phyloP scores from a whole-genome alignment of 2,113 vertebrate genomes.

The Cyprinodon brontotheroides region DNA sequence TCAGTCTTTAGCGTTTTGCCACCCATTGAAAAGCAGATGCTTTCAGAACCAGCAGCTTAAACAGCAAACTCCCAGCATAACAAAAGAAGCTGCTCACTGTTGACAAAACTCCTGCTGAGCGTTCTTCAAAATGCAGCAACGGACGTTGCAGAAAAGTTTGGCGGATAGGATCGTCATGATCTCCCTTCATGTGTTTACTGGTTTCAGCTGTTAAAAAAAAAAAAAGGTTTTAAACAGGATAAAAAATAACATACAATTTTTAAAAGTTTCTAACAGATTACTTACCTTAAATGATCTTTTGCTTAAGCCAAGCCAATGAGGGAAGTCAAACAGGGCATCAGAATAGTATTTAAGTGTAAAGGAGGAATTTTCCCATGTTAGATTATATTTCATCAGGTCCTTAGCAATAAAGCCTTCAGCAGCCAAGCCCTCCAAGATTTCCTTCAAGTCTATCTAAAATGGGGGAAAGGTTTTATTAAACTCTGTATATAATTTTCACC shows the following conservation, averaged over 20 bases:
- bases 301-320: constrained; percentile 74
- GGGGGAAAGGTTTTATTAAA: background rate
- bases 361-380: constrained; percentile 54
- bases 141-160: background rate
- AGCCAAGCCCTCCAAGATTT: constrained; percentile 55
- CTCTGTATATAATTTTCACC: background rate
- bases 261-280: background rate
- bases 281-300: constrained; percentile 59
- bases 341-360: constrained; percentile 75
- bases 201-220: constrained; percentile 29
- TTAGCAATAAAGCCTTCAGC: constrained; percentile 16
- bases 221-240: background rate
- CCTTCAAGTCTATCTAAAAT: constrained; percentile 64
- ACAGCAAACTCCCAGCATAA: background rate
- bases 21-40: background rate
- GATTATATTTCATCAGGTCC: background rate
- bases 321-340: constrained; percentile 74
- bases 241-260: background rate
- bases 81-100: background rate
- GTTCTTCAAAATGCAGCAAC: background rate
- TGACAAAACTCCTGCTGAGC: background rate
- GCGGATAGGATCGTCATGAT: background rate
- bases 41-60: background rate
- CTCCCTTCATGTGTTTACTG: constrained; percentile 4
- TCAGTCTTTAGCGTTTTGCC: constrained; percentile 1